Evolutionary conservation across 2,888 invertebrate genomes (phyloP).

Genomic region (Hirtodrosophila confusa): DNA sequence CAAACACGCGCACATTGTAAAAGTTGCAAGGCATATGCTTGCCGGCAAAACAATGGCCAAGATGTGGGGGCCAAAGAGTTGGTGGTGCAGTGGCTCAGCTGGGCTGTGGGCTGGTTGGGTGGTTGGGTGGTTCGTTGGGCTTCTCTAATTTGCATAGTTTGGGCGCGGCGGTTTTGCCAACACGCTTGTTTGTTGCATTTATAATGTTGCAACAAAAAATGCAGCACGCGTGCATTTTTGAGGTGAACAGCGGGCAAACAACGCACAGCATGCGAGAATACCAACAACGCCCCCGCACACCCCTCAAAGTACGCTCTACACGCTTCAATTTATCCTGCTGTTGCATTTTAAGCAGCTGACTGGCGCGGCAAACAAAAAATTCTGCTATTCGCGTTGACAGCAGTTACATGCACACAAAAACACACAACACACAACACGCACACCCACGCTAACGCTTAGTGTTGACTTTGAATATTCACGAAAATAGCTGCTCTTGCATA

Average conservation of each 20-base stretch:
- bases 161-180: constrained; percentile 39
- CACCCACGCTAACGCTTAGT: constrained; percentile 3
- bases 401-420: constrained; percentile 60
- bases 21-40: constrained; percentile 65
- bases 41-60: constrained; percentile 52
- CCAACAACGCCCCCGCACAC: constrained; percentile 3
- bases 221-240: constrained; percentile 69
- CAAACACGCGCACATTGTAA: constrained; percentile 63
- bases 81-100: not conserved
- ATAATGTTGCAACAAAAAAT: constrained; percentile 65
- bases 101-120: constrained; percentile 10
- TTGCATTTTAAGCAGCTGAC: constrained; percentile 73
- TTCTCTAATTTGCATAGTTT: constrained; percentile 73
- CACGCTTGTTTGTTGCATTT: constrained; percentile 62
- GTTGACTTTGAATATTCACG: constrained; percentile 16
- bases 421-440: constrained; percentile 33
- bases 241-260: constrained; percentile 51
- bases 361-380: constrained; percentile 31
- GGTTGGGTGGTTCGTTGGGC: constrained; percentile 23
- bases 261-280: constrained; percentile 17
- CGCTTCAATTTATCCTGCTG: constrained; percentile 46
- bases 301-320: not conserved
- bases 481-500: not conserved
- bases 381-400: constrained; percentile 70
- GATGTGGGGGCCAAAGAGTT: constrained; percentile 6